Conservation (phyloP, 2,113 vertebrate species). For the Scophthalmus maximus region DNA sequence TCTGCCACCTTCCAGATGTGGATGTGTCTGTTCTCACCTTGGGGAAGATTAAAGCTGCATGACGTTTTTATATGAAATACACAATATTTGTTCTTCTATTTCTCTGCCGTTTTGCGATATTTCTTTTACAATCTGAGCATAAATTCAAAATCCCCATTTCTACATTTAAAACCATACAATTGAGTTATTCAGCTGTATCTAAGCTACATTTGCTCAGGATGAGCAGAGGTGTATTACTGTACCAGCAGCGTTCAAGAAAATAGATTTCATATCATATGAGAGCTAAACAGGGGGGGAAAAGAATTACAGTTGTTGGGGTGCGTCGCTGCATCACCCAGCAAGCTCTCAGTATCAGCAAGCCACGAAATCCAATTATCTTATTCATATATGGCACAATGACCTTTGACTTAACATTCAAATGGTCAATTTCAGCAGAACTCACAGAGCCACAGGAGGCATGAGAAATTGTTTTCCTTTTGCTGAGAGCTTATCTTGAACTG, state of each 20-base stretch:
- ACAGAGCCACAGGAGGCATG: slow-evolving; percentile 8
- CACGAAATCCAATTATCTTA: slow-evolving; percentile 75
- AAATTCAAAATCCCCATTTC: slow-evolving; percentile 1
- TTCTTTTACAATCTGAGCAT: neutral
- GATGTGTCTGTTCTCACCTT: slow-evolving; percentile 39
- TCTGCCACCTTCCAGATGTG: slow-evolving; percentile 75
- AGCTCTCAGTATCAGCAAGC: slow-evolving; percentile 53
- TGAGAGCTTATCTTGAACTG: slow-evolving; percentile 60
- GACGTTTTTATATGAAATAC: slow-evolving; percentile 36
- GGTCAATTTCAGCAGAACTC: slow-evolving; percentile 58
- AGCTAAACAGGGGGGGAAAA: slow-evolving; percentile 30
- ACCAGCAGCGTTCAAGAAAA: slow-evolving; percentile 29
- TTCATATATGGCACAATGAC: slow-evolving; percentile 66
- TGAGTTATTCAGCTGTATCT: neutral
- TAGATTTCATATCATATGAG: slow-evolving; percentile 33
- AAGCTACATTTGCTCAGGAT: slow-evolving; percentile 4
- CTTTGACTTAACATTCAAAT: slow-evolving; percentile 73
- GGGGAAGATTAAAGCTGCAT: slow-evolving; percentile 40
- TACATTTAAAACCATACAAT: slow-evolving; percentile 1
- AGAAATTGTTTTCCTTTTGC: slow-evolving; percentile 50
- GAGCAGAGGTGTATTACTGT: slow-evolving; percentile 26
- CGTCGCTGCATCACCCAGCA: slow-evolving; percentile 37
- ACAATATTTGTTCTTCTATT: slow-evolving; percentile 18
- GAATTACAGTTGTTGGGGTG: slow-evolving; percentile 40
- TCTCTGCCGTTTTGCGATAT: neutral